phyloP scores from a whole-genome alignment of 64 coral and sea anemone species.

The Actinia tenebrosa region DNA sequence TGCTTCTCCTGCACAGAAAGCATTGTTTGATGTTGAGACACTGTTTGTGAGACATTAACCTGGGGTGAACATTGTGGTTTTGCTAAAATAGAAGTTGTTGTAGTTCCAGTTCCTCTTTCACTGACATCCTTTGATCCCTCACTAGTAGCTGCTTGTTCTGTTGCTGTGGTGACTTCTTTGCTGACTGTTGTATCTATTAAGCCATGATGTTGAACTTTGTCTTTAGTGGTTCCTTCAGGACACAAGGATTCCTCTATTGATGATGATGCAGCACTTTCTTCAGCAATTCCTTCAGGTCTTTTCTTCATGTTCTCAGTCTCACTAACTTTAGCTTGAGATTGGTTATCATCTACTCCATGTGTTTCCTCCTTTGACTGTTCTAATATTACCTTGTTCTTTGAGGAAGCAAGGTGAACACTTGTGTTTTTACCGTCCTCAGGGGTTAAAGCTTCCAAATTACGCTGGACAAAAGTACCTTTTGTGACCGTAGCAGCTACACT shows the following conservation, averaged over 20 bases:
- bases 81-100: background rate
- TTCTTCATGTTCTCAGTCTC: background rate
- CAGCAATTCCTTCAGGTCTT: background rate
- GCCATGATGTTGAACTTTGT: background rate
- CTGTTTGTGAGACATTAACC: background rate
- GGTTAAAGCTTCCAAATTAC: background rate
- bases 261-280: background rate
- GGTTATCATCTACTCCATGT: background rate
- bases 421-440: background rate
- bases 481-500: background rate
- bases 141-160: background rate
- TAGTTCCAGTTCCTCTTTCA: background rate
- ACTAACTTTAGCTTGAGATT: background rate
- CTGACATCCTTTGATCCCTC: background rate
- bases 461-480: background rate
- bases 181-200: background rate
- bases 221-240: background rate
- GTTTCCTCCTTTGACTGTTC: background rate
- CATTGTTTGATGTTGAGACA: background rate
- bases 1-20: background rate
- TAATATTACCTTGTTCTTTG: background rate
- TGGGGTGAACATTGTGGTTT: background rate
- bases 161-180: background rate
- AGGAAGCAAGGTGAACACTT: background rate
- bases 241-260: background rate